Evolutionary conservation across 2,113 vertebrate species (phyloP).

Genomic region (Scolopax mira): DNA sequence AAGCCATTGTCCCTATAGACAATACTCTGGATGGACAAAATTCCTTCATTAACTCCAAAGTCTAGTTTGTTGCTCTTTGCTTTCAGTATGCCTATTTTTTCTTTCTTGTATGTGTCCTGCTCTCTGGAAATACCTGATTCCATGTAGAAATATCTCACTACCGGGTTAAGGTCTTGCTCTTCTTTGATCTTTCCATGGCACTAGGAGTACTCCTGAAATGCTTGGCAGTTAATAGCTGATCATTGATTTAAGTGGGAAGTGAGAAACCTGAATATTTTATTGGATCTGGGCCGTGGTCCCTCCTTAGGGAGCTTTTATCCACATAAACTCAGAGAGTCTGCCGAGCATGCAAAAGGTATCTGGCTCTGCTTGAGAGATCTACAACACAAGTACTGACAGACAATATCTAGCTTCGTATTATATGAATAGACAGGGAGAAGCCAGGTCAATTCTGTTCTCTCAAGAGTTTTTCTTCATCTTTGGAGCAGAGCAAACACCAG

Average conservation of each 20-base stretch:
- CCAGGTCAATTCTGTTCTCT: neutral
- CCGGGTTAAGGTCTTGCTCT: constrained; percentile 22
- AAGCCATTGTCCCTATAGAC: neutral
- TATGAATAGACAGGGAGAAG: constrained; percentile 8
- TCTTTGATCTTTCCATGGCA: constrained; percentile 47
- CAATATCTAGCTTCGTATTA: neutral
- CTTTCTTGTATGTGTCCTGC: neutral
- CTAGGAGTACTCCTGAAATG: neutral
- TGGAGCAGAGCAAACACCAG: neutral
- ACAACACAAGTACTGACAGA: constrained; percentile 14
- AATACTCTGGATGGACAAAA: neutral
- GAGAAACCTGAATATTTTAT: constrained; percentile 64
- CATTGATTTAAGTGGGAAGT: constrained; percentile 50
- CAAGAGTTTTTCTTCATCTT: neutral
- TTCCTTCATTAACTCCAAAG: neutral
- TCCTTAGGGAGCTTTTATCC: constrained; percentile 54
- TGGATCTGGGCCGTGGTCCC: neutral
- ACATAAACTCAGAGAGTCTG: constrained; percentile 18
- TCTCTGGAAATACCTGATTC: neutral
- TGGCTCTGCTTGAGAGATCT: neutral
- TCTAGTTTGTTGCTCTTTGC: neutral
- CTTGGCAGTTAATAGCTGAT: constrained; percentile 40
- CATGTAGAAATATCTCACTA: constrained; percentile 17
- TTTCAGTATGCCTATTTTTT: neutral
- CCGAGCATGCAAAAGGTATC: constrained; percentile 28